These are phyloP conservation scores for Lutjanus erythropterus DNA, from an alignment of 2,113 vertebrate genomes.

Conservation along the genomic window DNA sequence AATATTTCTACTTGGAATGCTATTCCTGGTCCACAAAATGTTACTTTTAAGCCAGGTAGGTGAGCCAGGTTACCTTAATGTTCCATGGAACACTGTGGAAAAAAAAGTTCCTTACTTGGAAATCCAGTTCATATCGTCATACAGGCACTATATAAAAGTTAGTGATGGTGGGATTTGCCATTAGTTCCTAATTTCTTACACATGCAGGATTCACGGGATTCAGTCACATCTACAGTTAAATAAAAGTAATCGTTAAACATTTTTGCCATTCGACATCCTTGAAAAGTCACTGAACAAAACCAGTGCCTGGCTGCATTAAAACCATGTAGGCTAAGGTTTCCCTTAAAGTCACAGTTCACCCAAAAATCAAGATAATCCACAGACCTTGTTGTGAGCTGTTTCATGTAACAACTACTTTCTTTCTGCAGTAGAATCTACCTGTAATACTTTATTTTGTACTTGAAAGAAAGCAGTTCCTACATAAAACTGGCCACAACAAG, in stretches of 20 bases:
- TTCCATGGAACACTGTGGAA: neutral
- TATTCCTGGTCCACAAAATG: neutral
- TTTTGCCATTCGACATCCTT: conserved; percentile 2
- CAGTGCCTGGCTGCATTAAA: no score
- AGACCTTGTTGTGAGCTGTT: no score
- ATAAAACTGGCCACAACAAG: no score
- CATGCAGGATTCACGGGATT: neutral
- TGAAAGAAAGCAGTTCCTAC: no score
- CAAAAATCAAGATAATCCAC: no score
- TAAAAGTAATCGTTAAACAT: neutral
- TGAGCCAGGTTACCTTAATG: conserved; percentile 18
- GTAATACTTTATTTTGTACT: no score
- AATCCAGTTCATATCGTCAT: neutral
- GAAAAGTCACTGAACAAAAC: conserved; percentile 13
- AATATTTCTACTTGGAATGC: neutral
- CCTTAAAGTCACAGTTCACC: no score
- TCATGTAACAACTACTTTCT: no score
- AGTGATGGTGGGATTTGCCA: neutral
- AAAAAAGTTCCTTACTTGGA: conserved; percentile 14
- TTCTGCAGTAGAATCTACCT: no score
- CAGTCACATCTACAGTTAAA: neutral
- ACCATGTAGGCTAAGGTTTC: no score
- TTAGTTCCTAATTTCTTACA: conserved; percentile 5
- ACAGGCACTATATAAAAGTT: conserved; percentile 7
- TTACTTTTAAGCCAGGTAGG: neutral